Evolutionary conservation across 1,140 invertebrate genomes (phyloP), one percentile per base, ranked within the genome.

Genomic region (Drosophila cardini): DNA sequence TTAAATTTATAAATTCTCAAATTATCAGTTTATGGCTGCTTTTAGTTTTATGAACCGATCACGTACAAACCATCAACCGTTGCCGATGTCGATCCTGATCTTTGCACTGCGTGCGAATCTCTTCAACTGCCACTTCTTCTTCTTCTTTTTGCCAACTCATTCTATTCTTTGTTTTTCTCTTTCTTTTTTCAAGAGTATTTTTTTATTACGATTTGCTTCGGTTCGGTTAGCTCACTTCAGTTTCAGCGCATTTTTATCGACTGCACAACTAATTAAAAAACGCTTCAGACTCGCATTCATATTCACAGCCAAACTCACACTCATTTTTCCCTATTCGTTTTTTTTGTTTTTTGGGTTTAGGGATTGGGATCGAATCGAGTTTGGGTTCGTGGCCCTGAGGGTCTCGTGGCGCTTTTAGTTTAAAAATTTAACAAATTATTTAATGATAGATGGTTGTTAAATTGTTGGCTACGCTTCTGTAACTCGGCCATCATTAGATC

Each of bases 21-120:
- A 87, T 87, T 89, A 87, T 87, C 83, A 84, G 84, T 87, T 89
- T 89, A 87, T 87, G 84, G 76, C 57, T 71, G 76, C 82, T 85
- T 87, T 87, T 83, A 84, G 84, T 87, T 87, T 87, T 87, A 87
- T 87, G 84, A 87, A 89, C 83, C 84, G 80, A 87, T 87, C 83
- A 87, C 83, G 83, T 87, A 89, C 79, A 55, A 71, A 73, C 83
- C 79, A 87, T 80, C 56, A 68, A 52, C 71, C 79, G 38, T 60
- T 48, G 45, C 48, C 46, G 67, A 26, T 26, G 21, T 26, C 21
- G 21, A 40, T 61, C 36, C 69, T 26, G n/a, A 45, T 50, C 38
- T 50, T 67, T 62, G 7, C 13, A 15, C 69, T 89, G 67, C 84
- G 84, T 87, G 84, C 84, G 84, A 87, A 84, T 87, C 76, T 26